Evolutionary conservation across 2,113 vertebrate species (phyloP), one percentile per base, ranked within the genome.

Genomic region (Trogon surrucura): DNA sequence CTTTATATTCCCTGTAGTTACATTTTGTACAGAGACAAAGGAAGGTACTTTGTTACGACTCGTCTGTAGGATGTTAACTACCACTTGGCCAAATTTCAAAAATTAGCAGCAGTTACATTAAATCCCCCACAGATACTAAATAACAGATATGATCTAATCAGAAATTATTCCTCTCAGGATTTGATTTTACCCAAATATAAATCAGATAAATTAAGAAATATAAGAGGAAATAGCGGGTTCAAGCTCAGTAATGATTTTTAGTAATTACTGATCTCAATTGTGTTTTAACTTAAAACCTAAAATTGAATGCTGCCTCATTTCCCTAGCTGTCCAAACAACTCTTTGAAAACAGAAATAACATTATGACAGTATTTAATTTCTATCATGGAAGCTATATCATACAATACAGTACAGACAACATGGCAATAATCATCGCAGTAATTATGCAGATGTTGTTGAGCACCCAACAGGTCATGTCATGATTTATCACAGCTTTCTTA

Each of bases 211-310:
- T 92, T 88, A 90, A 91, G 85, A 94, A 95, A 90, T 72, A 90
- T n/a, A 41, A 38, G 41, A 93, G 60, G 72, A 93, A 94, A 95
- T 84, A 83, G 32, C 64, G 84, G 48, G 53, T 72, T 95, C 65
- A 90, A 88, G 79, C 65, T 90, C 65, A 91, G 83, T 84, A 95
- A 88, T 71, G 51, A 81, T 88, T 90, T 95, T 86, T 85, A 87
- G 79, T 90, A 82, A 90, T 85, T 84, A 85, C 82, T 1, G 5
- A 81, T 93, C 69, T 90, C 69, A 56, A 90, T 48, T 80, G 21
- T 86, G 81, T 94, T 93, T 93, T 88, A 91, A 78, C 80, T 95
- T 95, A 86, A 96, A 97, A 78, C 51, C 61, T 92, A 67, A 95
- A 93, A 94, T 86, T 94, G 90, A 95, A 93, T 95, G 89, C 61